Conservation (phyloP, 2,113 vertebrate species). For the Megaptera novaeangliae region DNA sequence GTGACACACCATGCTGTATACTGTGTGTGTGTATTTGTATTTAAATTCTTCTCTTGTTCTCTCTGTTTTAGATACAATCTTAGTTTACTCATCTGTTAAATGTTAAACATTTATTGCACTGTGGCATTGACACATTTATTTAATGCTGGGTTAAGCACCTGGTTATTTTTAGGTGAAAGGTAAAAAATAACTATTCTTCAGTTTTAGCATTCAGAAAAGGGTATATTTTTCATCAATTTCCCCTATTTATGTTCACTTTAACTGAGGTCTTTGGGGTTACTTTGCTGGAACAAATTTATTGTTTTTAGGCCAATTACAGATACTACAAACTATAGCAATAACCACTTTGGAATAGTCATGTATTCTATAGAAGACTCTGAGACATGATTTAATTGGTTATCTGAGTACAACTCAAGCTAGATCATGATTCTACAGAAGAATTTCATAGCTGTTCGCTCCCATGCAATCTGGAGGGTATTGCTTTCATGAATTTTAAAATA, state of each 20-base stretch:
- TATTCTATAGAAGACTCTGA: neutral
- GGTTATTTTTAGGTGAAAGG: constrained; percentile 20
- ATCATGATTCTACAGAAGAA: neutral
- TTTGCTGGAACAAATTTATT: constrained; percentile 10
- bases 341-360: neutral
- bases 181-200: constrained; percentile 23
- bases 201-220: neutral
- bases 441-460: neutral
- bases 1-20: neutral
- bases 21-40: neutral
- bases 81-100: constrained; percentile 6
- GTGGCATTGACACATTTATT: neutral
- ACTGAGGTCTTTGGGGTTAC: constrained; percentile 4
- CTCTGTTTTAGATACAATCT: neutral
- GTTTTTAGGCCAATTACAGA: constrained; percentile 13
- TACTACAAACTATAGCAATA: neutral
- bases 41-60: neutral
- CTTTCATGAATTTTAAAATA: constrained; percentile 21
- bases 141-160: neutral
- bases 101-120: neutral
- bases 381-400: neutral
- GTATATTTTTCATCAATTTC: constrained; percentile 3
- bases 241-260: neutral
- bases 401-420: neutral
- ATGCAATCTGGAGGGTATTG: neutral